Conservation (phyloP, 2,113 vertebrate genomes). For the Prinia subflava region DNA sequence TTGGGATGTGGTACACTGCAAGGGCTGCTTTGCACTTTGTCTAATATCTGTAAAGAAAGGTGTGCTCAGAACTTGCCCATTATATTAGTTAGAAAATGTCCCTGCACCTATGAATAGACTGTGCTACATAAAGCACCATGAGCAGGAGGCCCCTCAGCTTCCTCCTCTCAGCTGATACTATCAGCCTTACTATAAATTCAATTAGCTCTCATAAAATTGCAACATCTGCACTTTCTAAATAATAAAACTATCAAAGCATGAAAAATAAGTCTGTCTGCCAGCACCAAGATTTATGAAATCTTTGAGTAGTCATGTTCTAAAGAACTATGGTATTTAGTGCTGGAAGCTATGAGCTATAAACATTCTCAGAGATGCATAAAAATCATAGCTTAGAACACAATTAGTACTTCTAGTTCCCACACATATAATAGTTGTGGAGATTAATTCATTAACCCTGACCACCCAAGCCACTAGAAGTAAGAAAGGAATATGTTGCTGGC, state of each 20-base stretch:
- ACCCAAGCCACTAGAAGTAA: not conserved
- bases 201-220: conserved; percentile 18
- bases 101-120: not conserved
- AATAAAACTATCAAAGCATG: conserved; percentile 32
- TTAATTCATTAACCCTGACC: not conserved
- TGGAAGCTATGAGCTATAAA: conserved; percentile 23
- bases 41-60: not conserved
- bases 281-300: conserved; percentile 23
- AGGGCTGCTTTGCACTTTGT: not conserved
- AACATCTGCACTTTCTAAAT: conserved; percentile 34
- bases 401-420: conserved; percentile 13
- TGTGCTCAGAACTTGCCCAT: not conserved
- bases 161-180: not conserved
- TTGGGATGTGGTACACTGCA: not conserved
- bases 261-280: not conserved
- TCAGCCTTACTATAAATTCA: not conserved
- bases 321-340: not conserved
- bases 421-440: not conserved
- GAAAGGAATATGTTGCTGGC: not conserved
- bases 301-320: not conserved
- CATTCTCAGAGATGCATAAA: not conserved
- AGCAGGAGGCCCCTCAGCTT: not conserved
- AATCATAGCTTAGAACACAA: not conserved
- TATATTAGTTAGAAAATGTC: not conserved
- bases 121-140: not conserved